These are phyloP conservation scores for Melanerpes aurifrons DNA, from an alignment of 2,113 vertebrate genomes.

Conservation along the genomic window DNA sequence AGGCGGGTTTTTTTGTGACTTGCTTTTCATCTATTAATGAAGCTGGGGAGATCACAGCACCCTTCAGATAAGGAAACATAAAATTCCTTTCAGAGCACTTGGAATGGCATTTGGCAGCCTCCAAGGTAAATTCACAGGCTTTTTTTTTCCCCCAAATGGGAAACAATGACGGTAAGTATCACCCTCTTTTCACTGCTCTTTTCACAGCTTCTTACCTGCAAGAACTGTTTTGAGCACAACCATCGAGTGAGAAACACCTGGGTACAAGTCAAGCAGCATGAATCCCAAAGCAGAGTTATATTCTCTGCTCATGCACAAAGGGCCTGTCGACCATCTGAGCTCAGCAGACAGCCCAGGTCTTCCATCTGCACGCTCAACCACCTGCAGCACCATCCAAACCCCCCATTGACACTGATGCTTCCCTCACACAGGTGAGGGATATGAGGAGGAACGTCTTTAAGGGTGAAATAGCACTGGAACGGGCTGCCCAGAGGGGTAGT, in stretches of 20 bases:
- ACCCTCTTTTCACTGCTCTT: not conserved
- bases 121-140: not conserved
- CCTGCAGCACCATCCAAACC: not conserved
- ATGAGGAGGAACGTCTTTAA: too few species aligned
- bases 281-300: not conserved
- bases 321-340: not conserved
- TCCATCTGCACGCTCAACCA: accelerated
- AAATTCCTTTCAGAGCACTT: conserved; percentile 18
- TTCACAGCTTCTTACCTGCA: not conserved
- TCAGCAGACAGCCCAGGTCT: not conserved
- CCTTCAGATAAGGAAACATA: conserved; percentile 18
- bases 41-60: conserved; percentile 8
- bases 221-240: not conserved
- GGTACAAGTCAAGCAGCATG: not conserved
- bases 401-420: accelerated
- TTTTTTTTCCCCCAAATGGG: not conserved
- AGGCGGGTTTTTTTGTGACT: not conserved
- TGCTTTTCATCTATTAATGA: conserved; percentile 20
- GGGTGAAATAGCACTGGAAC: too few species aligned
- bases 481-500: too few species aligned
- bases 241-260: not conserved
- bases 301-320: not conserved
- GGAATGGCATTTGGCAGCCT: conserved; percentile 11
- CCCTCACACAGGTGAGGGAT: too few species aligned
- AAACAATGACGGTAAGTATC: not conserved